These are phyloP conservation scores for Hydrocynus forskahlii DNA, from an alignment of 2,797 vertebrate species.

Conservation along the genomic window DNA sequence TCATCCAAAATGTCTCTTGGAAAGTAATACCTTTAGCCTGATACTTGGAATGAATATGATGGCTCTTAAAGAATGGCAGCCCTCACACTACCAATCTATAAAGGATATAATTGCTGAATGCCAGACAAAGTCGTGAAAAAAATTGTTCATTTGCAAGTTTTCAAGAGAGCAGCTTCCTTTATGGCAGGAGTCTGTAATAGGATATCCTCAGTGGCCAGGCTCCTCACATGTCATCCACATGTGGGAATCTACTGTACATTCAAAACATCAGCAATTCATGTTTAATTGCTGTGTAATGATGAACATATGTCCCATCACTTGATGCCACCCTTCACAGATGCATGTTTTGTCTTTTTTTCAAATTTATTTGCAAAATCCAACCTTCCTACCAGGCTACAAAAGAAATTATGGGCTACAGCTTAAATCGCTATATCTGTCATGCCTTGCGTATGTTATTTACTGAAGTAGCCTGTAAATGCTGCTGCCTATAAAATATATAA, in stretches of 20 bases:
- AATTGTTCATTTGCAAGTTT: neutral
- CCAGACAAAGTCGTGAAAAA: neutral
- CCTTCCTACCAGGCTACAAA: neutral
- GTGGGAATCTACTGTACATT: slow-evolving; percentile 35
- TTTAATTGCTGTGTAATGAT: slow-evolving; percentile 36
- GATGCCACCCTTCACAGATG: neutral
- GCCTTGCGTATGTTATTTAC: neutral
- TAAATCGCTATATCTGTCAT: neutral
- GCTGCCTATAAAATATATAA: neutral
- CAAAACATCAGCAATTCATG: slow-evolving; percentile 37
- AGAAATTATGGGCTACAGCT: neutral
- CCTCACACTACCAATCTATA: neutral
- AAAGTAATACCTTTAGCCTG: neutral
- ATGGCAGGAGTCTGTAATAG: slow-evolving; percentile 18
- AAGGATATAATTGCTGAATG: neutral
- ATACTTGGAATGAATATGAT: neutral
- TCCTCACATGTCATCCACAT: slow-evolving; percentile 37
- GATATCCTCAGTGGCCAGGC: slow-evolving; percentile 9
- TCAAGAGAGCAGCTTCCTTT: slow-evolving; percentile 17
- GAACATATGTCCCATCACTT: slow-evolving; percentile 20
- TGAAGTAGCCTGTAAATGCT: neutral
- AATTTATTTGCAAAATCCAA: neutral
- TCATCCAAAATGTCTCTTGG: neutral
- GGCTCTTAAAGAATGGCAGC: neutral
- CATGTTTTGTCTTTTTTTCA: neutral